Base-by-base conservation (phyloP, 2,888 invertebrate species). In the Lordiphosa andalusiaca region DNA sequence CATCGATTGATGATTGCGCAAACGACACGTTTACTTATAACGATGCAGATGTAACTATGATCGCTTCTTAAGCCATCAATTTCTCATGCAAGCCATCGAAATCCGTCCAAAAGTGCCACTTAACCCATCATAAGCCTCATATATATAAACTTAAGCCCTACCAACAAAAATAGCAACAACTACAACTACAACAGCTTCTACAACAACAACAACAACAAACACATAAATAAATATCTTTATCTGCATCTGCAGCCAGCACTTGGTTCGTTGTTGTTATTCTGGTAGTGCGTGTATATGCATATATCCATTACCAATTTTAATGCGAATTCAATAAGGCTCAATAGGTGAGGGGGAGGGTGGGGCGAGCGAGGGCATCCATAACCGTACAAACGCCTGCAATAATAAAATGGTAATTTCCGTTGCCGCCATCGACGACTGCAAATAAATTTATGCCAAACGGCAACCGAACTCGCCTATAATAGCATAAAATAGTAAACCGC, bases 361-460 rank as follows among this genome's bases (percentile, higher is more conserved):
- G 13, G 3, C 19, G 19, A 19, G 30, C 33, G 19, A 3, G 37
- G 39, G 40, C 10, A 10, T 38, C 50, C 53, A 52, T 41, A 19
- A 37, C 38, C 37, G 40, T 55, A 36, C 51, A 38, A 58, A 38
- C 51, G 77, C 53, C 64, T 68, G 67, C 77, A 84, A 71, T 84
- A 84, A 80, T 80, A 80, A 80, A 80, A 80, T 80, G 84, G 74
- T 77, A 84, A 80, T 80, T 80, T 80, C 78, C 77, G 78, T 73
- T 65, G 44, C 47, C 64, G 40, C 35, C 64, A 58, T 33, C 35
- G 51, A 53, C 42, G 47, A 66, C 61, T 68, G 73, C 68, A 72
- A 75, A 77, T 73, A 80, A 83, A 80, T 83, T 75, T 69, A 71
- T 71, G 71, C 73, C 77, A 73, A 67, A 64, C 66, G 69, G 67